Conservation (phyloP, 2,113 vertebrate species). For the Salvelinus sp. region DNA sequence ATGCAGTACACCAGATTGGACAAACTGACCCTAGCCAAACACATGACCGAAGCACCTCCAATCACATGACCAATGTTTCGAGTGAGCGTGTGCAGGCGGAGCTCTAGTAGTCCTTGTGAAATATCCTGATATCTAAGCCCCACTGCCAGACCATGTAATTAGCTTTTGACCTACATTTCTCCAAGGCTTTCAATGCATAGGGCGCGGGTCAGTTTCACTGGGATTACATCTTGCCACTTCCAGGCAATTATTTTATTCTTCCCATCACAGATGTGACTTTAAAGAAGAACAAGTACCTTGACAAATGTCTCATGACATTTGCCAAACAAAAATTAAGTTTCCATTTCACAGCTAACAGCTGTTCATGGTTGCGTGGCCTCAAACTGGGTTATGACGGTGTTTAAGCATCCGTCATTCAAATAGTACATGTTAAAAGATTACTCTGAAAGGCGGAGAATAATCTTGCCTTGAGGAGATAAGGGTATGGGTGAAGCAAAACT, state of each 20-base stretch:
- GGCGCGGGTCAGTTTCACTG: slow-evolving; percentile 58
- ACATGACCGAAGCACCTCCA: slow-evolving; percentile 45
- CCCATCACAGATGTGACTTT: slow-evolving; percentile 24
- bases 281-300: slow-evolving; percentile 17
- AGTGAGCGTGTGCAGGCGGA: slow-evolving; percentile 59
- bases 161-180: slow-evolving; percentile 73
- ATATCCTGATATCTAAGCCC: slow-evolving; percentile 61
- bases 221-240: slow-evolving; percentile 41
- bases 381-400: slow-evolving; percentile 44
- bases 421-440: slow-evolving; percentile 51
- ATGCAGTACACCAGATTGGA: too few species aligned
- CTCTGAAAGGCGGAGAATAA: slow-evolving; percentile 35
- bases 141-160: slow-evolving; percentile 65
- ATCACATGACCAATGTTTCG: slow-evolving; percentile 60
- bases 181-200: slow-evolving; percentile 45
- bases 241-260: slow-evolving; percentile 38
- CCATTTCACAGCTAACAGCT: slow-evolving; percentile 53
- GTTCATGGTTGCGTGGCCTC: slow-evolving; percentile 52
- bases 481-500: too few species aligned
- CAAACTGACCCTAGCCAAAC: slow-evolving; percentile 31
- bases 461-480: background rate
- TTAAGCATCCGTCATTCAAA: slow-evolving; percentile 53
- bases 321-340: slow-evolving; percentile 43
- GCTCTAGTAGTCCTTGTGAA: slow-evolving; percentile 59
- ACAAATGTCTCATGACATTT: slow-evolving; percentile 43